phyloP scores from a whole-genome alignment of 2,888 invertebrate genomes.

The Ectropis crepuscularia region DNA sequence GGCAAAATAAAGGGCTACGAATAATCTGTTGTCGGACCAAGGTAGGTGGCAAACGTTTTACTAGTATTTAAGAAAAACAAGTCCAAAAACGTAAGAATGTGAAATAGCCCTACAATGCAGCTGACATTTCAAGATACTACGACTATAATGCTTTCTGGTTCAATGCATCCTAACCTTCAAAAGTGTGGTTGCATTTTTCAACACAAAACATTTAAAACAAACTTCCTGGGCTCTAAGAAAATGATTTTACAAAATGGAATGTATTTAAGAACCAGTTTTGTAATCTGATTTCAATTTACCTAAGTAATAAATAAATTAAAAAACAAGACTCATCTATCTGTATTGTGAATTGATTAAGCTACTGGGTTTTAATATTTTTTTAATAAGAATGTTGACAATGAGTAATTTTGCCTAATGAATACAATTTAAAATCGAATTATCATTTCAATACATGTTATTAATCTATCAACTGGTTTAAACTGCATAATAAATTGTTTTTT shows the following conservation, averaged over 20 bases:
- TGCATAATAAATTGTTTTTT: too few species aligned
- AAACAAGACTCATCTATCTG: slow-evolving; percentile 3
- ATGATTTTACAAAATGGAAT: background rate
- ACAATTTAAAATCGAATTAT: slow-evolving; percentile 3
- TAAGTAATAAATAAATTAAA: background rate
- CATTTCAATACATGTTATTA: slow-evolving; percentile 5
- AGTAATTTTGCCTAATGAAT: slow-evolving; percentile 9
- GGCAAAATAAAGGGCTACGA: too few species aligned
- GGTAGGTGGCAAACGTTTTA: too few species aligned
- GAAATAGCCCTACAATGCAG: too few species aligned
- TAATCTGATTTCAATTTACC: slow-evolving; percentile 10
- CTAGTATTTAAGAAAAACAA: too few species aligned
- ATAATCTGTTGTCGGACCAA: too few species aligned
- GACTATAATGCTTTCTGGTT: background rate
- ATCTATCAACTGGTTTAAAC: too few species aligned
- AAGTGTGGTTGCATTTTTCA: slow-evolving; percentile 11
- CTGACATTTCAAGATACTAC: too few species aligned
- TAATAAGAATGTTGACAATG: background rate
- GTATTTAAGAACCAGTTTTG: slow-evolving; percentile 7
- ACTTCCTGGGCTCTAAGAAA: slow-evolving; percentile 16
- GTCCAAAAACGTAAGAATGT: too few species aligned
- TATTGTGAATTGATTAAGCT: slow-evolving; percentile 12
- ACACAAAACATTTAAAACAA: background rate
- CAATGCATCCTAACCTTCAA: slow-evolving; percentile 3
- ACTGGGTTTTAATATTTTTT: background rate